Percentiles rank a stretch among this genome's conserved stretches.
These are phyloP conservation scores for Xenopus borealis DNA, from an alignment of 2,113 vertebrate species.

Conservation along the genomic window DNA sequence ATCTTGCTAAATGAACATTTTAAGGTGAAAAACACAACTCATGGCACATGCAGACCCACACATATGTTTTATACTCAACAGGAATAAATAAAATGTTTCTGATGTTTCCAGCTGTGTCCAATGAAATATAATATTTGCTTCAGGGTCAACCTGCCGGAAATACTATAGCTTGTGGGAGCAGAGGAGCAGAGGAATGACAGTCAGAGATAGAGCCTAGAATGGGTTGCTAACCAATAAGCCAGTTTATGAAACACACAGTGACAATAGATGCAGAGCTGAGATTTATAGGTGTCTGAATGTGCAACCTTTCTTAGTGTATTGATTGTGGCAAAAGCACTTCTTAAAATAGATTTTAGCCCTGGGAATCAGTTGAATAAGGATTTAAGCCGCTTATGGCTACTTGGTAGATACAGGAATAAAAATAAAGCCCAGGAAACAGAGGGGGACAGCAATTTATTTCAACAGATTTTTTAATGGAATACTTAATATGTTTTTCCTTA, in stretches of 20 bases:
- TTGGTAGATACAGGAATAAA: too few species aligned
- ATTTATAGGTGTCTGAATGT: slow-evolving; percentile 9
- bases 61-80: too few species aligned
- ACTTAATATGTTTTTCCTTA: too few species aligned
- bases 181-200: background rate
- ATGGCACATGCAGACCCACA: too few species aligned
- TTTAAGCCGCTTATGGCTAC: background rate
- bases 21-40: too few species aligned
- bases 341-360: slow-evolving; percentile 1
- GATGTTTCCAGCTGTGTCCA: background rate
- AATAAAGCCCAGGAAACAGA: too few species aligned
- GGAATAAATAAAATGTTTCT: background rate
- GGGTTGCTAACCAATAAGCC: too few species aligned
- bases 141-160: background rate
- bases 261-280: slow-evolving; percentile 6
- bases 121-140: background rate
- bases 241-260: background rate
- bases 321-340: slow-evolving; percentile 17
- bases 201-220: background rate
- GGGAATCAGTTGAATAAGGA: slow-evolving; percentile 14
- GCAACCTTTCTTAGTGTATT: background rate
- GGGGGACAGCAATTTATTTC: too few species aligned
- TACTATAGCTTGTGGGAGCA: background rate
- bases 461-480: too few species aligned
- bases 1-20: too few species aligned